Conservation (phyloP, 2,888 invertebrate species). For the Polyommatus icarus region DNA sequence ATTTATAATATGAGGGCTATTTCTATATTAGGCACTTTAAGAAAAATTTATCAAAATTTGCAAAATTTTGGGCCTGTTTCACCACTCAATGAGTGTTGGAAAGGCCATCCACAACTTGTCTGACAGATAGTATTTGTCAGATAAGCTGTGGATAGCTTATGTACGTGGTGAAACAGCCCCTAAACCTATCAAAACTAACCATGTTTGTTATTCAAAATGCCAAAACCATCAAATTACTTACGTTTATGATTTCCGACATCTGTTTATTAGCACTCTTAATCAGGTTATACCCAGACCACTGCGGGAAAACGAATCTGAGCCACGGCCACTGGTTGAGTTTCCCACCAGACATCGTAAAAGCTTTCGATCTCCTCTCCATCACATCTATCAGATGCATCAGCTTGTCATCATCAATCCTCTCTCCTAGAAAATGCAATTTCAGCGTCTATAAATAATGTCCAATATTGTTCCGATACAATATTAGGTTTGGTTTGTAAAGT, state of each 20-base stretch:
- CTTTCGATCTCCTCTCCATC: conserved; percentile 58
- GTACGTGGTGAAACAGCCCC: too few relatives aligned
- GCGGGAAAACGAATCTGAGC: conserved; percentile 83
- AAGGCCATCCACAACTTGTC: too few relatives aligned
- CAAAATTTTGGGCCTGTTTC: too few relatives aligned
- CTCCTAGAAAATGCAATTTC: conserved; percentile 54
- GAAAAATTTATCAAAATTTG: too few relatives aligned
- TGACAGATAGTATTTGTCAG: too few relatives aligned
- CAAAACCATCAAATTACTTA: conserved; percentile 17
- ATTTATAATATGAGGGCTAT: too few relatives aligned
- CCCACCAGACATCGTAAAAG: conserved; percentile 84
- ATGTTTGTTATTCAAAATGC: too few relatives aligned
- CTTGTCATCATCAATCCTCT: conserved; percentile 80
- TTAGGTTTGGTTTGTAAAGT: too few relatives aligned
- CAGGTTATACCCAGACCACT: conserved; percentile 81
- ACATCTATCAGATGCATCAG: conserved; percentile 58
- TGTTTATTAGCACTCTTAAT: conserved; percentile 73
- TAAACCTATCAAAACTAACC: too few relatives aligned
- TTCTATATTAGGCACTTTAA: too few relatives aligned
- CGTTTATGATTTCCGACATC: conserved; percentile 75
- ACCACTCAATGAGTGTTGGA: too few relatives aligned
- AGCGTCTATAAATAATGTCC: not conserved
- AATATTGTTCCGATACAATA: not conserved
- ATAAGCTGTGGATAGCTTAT: too few relatives aligned
- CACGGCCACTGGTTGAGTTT: conserved; percentile 85